These are phyloP conservation scores for Mimumesa dahlbomi DNA, from an alignment of 2,888 invertebrate genomes.

Conservation along the genomic window DNA sequence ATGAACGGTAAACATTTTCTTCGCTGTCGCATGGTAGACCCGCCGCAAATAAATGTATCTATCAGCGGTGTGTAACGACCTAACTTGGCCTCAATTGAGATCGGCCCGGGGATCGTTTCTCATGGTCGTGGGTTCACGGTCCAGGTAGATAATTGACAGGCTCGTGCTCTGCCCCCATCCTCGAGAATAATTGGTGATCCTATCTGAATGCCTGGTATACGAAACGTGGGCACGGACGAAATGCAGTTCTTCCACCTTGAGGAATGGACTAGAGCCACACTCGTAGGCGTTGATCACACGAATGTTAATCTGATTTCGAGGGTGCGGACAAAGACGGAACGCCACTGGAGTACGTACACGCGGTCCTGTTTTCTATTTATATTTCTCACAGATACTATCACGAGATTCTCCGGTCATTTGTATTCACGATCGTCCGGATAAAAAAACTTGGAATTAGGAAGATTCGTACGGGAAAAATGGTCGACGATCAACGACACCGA, in stretches of 20 bases:
- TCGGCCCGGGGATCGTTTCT: conserved; percentile 65
- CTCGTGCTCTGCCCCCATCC: conserved; percentile 66
- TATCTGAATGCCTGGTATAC: conserved; percentile 66
- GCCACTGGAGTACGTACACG: conserved; percentile 46
- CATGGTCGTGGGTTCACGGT: conserved; percentile 63
- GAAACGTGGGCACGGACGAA: conserved; percentile 52
- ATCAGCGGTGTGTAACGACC: conserved; percentile 50
- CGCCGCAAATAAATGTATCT: conserved; percentile 52
- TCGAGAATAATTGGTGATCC: conserved; percentile 77
- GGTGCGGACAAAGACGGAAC: conserved; percentile 52
- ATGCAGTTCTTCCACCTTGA: conserved; percentile 41
- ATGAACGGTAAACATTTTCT: conserved; percentile 10
- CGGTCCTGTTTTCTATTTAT: conserved; percentile 55
- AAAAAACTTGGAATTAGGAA: conserved; percentile 5
- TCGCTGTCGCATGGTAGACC: conserved; percentile 18
- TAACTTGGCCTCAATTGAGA: conserved; percentile 18
- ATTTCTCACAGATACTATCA: conserved; percentile 47
- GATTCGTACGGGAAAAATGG: neutral
- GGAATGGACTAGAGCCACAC: conserved; percentile 31
- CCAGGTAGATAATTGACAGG: conserved; percentile 75
- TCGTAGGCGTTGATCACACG: conserved; percentile 56
- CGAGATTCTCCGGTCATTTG: conserved; percentile 56
- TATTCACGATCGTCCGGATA: conserved; percentile 50
- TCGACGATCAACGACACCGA: too few relatives aligned
- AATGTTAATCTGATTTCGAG: conserved; percentile 65